Conservation (phyloP, 1,140 invertebrate species). For the Bombus pyrosoma region DNA sequence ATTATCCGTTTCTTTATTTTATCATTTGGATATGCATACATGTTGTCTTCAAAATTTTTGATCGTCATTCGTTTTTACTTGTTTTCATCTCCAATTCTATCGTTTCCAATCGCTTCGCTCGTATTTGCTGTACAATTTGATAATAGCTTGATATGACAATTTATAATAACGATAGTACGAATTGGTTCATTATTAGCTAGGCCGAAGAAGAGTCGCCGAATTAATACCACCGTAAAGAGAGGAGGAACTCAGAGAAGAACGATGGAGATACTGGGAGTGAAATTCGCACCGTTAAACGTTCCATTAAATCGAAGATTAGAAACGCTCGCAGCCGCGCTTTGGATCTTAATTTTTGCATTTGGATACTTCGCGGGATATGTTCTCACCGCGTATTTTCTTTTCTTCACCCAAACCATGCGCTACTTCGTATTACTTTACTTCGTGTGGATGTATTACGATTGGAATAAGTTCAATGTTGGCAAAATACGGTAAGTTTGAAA, state of each 20-base stretch:
- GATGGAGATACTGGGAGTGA: slow-evolving; percentile 84
- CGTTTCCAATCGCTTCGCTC: no score
- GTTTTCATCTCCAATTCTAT: rapidly evolving
- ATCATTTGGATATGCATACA: neutral
- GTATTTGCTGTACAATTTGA: neutral
- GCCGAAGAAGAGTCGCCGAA: rapidly evolving
- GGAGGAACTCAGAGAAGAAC: neutral
- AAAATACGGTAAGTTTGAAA: slow-evolving; percentile 83
- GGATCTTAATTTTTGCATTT: slow-evolving; percentile 87
- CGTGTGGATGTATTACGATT: slow-evolving; percentile 88
- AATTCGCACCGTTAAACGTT: slow-evolving; percentile 91
- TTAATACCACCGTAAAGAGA: neutral
- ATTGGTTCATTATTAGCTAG: neutral
- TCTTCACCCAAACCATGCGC: slow-evolving; percentile 77
- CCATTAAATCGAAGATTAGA: slow-evolving; percentile 90
- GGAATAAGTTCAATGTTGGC: slow-evolving; percentile 84
- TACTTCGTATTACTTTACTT: slow-evolving; percentile 86
- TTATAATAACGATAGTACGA: neutral
- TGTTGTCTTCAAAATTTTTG: neutral
- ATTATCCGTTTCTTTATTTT: neutral
- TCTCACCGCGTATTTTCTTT: slow-evolving; percentile 81
- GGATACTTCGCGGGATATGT: slow-evolving; percentile 83
- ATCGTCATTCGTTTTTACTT: neutral
- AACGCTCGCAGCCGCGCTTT: slow-evolving; percentile 88
- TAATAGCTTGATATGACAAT: no score